Evolutionary conservation across 2,797 vertebrate species (phyloP), one percentile per base, ranked within the genome.

Genomic region (Semotilus atromaculatus): DNA sequence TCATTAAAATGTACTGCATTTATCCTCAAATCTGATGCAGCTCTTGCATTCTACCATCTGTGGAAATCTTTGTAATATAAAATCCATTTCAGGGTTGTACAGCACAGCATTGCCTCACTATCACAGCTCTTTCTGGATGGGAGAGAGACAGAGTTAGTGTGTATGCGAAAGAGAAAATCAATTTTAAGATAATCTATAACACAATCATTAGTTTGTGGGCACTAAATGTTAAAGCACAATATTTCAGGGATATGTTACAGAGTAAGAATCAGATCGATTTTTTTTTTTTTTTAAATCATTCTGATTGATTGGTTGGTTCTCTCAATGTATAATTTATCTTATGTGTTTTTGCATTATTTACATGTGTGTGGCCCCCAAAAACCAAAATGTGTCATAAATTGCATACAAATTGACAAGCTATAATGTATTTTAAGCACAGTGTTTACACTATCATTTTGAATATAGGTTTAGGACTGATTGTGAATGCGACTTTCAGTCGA

Each of bases 31-130:
- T 77, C 51, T 67, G 53, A 53, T 74, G 78, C 45, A 58, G 70
- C 34, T 67, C 48, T 78, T 26, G 23, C 38, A 38, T 70, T 87
- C 21, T 82, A 14, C 62, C 21, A 13, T 53, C 68, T 60, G 48
- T 80, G 72, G 62, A 72, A 70, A 34, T 36, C 21, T 84, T 70
- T 73, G 51, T 83, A 21, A 71, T 70, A 45, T 60, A 31, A 45
- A 77, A 68, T 66, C 13, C 79, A 86, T 73, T 88, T 86, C 85
- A 85, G 79, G 79, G 67, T 84, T 85, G 71, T 85, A 66, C 40
- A 68, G 76, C 78, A 86, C 82, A 81, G 45, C 66, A 84, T 85
- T 83, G 74, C 74, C 67, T 58, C 48, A 58, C 31, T 60, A 75
- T 64, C 83, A 60, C 85, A 36, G 38, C 21, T 73, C 51, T 34